Percentiles rank a stretch among this genome's conserved stretches.
These are phyloP conservation scores for Morinoia aosen DNA, from an alignment of 2,888 invertebrate genomes.

Conservation along the genomic window DNA sequence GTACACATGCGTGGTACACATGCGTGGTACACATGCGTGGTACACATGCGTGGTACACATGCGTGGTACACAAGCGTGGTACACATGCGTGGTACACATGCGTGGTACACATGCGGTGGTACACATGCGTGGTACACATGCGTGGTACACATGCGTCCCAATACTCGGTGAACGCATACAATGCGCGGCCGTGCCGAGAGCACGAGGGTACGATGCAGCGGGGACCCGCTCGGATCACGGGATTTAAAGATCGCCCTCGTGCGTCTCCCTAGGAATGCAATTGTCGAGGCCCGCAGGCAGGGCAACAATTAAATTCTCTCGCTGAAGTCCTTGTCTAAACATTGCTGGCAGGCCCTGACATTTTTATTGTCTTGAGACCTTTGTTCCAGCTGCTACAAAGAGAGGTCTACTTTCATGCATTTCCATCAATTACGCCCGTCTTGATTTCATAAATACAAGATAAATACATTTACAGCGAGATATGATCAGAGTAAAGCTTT, in stretches of 20 bases:
- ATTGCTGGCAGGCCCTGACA: not conserved
- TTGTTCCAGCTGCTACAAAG: not conserved
- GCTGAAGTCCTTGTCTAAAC: not conserved
- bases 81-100: no score
- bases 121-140: no score
- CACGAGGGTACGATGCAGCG: not conserved
- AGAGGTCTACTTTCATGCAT: not conserved
- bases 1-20: no score
- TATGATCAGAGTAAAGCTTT: not conserved
- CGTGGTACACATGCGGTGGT: no score
- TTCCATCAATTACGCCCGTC: not conserved
- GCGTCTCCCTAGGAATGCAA: not conserved
- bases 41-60: no score
- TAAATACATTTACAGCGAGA: not conserved
- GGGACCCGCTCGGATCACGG: not conserved
- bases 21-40: no score
- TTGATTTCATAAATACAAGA: not conserved
- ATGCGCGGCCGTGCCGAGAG: not conserved
- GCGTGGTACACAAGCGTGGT: no score
- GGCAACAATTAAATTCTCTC: conserved; percentile 3
- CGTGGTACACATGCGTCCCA: not conserved
- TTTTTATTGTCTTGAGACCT: conserved; percentile 10
- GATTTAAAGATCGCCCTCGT: not conserved
- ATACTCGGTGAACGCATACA: not conserved
- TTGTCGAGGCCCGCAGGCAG: not conserved